Evolutionary conservation across 2,797 vertebrate genomes (phyloP), one percentile per base, ranked within the genome.

Genomic region (Balearica regulorum): DNA sequence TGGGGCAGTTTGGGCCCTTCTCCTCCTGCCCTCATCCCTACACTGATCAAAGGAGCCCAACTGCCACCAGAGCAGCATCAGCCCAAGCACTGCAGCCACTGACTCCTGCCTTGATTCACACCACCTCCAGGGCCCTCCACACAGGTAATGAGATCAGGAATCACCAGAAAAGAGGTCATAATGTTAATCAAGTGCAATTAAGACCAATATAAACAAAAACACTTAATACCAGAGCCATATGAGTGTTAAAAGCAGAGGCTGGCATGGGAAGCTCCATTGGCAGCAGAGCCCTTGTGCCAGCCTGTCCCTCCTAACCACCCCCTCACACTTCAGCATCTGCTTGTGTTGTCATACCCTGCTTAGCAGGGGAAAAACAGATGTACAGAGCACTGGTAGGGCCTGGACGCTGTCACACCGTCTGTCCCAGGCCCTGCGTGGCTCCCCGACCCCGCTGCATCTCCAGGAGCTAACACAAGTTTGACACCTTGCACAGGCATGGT

Each of bases 11-110:
- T 6, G 44, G 16, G 8, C 13, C 25, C 66, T 66, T 55, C 55
- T 64, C 5, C 68, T 61, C 33, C 61, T 21, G 12, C 68, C 43
- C 19, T 31, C 41, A 2, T 3, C 20, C 66, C 41, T 4, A 0
- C 2, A 2, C 12, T 18, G 21, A 3, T 6, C 60, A 25, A 11
- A 33, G 19, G 16, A 37, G 20, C 6, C 24, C 0, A 0, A 1
- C 16, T 14, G 57, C 35, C 16, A 6, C 16, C 13, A 2, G 24
- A 53, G 48, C 29, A 60, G 31, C 57, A 33, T 22, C 66, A 31
- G 70, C 61, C 15, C 9, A 0, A 60, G 33, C 11, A 19, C 57
- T 8, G 44, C 24, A 33, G 58, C 31, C 12, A 0, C 62, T 2
- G 28, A 13, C 13, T 17, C 49, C 83, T 62, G 41, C 46, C 66